A percentile compares a stretch with the other conserved stretches of the same genome.
Evolutionary conservation across 92 coral and sea anemone species (phyloP).

Genomic region (Porites evermanni): DNA sequence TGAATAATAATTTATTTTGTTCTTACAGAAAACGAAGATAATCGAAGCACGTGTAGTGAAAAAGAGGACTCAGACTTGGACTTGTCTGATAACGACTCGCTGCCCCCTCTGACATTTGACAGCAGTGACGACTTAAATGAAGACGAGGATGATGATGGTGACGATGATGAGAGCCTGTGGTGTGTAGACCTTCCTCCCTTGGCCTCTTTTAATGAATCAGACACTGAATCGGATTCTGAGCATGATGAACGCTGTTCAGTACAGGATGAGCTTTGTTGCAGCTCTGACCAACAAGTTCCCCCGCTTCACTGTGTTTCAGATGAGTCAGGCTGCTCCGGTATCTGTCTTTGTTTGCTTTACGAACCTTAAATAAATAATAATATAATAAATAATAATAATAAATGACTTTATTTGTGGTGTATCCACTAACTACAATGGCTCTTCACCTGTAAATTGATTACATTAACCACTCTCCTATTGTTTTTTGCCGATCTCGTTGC

Average conservation of each 20-base stretch:
- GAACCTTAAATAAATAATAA: too few relatives aligned
- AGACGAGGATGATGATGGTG: slow-evolving; percentile 7
- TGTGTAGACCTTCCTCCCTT: slow-evolving; percentile 2
- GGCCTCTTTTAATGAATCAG: slow-evolving; percentile 20
- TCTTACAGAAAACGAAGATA: slow-evolving; percentile 12
- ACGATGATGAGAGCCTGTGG: neutral
- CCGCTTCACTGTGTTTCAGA: neutral
- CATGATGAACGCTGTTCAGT: neutral
- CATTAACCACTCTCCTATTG: too few relatives aligned
- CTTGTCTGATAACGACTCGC: slow-evolving; percentile 18
- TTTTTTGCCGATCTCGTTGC: too few relatives aligned
- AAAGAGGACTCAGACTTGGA: slow-evolving; percentile 7
- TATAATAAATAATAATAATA: too few relatives aligned
- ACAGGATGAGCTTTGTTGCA: neutral
- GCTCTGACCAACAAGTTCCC: too few relatives aligned
- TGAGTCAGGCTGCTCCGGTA: neutral
- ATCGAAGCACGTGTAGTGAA: neutral
- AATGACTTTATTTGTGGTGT: neutral
- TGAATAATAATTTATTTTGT: neutral
- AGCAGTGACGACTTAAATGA: slow-evolving; percentile 39
- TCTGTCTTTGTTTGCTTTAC: neutral
- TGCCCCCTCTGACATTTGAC: slow-evolving; percentile 26
- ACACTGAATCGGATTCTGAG: slow-evolving; percentile 20
- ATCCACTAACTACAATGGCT: too few relatives aligned
- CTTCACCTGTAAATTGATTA: too few relatives aligned